A percentile compares a stretch with the other conserved stretches of the same genome.
Evolutionary conservation across 2,888 invertebrate genomes (phyloP).

Genomic region (Morpho helenor): DNA sequence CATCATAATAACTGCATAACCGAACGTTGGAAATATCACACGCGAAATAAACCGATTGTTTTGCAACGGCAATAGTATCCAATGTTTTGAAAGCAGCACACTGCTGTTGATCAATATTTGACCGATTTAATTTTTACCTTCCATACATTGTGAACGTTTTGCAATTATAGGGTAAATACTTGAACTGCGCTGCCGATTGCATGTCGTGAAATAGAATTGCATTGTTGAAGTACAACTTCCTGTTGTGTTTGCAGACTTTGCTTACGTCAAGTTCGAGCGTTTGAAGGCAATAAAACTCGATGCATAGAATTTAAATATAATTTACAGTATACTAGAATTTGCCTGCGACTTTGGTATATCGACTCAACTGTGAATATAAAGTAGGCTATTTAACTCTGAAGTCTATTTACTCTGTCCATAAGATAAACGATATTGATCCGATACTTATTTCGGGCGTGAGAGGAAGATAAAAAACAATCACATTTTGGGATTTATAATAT

Average conservation of each 20-base stretch:
- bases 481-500: too few species aligned
- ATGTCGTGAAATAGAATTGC: constrained; percentile 12
- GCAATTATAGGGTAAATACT: constrained; percentile 13
- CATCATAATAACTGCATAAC: constrained; percentile 7
- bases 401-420: too few species aligned
- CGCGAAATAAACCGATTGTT: constrained; percentile 21
- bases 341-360: too few species aligned
- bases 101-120: constrained; percentile 18
- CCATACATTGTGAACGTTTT: constrained; percentile 12
- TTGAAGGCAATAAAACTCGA: constrained; percentile 1
- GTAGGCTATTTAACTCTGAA: too few species aligned
- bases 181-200: constrained; percentile 9
- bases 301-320: constrained; percentile 1
- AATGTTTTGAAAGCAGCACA: constrained; percentile 18
- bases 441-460: too few species aligned
- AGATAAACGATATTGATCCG: too few species aligned
- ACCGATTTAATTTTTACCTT: constrained; percentile 22
- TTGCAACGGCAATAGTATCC: constrained; percentile 21
- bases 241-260: constrained; percentile 16
- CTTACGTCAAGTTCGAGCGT: constrained; percentile 4
- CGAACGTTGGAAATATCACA: constrained; percentile 20
- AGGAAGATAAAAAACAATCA: too few species aligned
- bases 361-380: too few species aligned
- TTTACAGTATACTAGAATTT: too few species aligned
- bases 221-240: constrained; percentile 13